These are phyloP conservation scores for Apostichopus japonicus DNA, from an alignment of 35 echinoderm and acorn worm genomes.

Conservation along the genomic window DNA sequence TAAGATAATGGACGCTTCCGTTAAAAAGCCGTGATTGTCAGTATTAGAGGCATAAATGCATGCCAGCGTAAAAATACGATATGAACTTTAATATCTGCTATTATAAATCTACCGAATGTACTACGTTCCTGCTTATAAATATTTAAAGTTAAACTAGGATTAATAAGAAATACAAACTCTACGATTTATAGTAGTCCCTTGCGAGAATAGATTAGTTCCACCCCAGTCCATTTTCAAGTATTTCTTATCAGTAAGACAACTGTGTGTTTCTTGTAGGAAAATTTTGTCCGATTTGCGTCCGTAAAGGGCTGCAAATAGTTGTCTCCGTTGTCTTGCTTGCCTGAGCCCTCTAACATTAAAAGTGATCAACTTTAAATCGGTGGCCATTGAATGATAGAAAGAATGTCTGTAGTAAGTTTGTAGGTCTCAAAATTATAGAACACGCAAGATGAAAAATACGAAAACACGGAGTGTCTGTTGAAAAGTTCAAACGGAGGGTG, in stretches of 20 bases:
- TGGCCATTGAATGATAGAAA: too few relatives aligned
- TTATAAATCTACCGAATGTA: too few relatives aligned
- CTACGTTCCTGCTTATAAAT: too few relatives aligned
- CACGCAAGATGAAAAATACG: neutral
- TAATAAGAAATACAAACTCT: neutral
- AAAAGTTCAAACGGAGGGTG: too few relatives aligned
- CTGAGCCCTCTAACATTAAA: conserved; percentile 28
- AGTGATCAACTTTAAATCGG: neutral
- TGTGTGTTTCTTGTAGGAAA: neutral
- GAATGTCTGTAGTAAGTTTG: neutral
- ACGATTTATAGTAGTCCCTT: neutral
- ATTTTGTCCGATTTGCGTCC: conserved; percentile 25
- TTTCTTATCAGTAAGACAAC: neutral
- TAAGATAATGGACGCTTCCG: neutral
- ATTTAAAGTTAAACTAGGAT: too few relatives aligned
- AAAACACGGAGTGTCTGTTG: neutral
- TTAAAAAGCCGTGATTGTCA: conserved; percentile 11
- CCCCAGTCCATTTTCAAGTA: conserved; percentile 17
- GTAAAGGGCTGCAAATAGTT: neutral
- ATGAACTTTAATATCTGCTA: neutral
- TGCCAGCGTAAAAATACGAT: neutral
- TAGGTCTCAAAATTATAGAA: neutral
- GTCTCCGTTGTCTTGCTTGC: neutral
- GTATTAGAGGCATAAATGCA: conserved; percentile 6
- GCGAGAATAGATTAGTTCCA: neutral